A percentile compares a stretch with the other conserved stretches of the same genome.
phyloP scores from a whole-genome alignment of 2,888 invertebrate species.

The Brenthis hecate region DNA sequence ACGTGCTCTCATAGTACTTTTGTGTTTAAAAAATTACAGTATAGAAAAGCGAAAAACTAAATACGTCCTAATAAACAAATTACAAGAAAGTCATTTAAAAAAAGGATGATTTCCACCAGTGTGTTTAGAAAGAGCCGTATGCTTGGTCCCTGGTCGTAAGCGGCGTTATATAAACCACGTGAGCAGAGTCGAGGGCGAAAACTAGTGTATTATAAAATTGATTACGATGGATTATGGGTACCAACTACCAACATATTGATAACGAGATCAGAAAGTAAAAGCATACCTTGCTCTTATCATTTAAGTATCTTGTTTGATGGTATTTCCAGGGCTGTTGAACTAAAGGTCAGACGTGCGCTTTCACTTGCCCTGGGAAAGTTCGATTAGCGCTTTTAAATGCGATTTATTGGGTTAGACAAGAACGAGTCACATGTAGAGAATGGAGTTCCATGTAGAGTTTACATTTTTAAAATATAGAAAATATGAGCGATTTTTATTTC shows the following conservation, averaged over 20 bases:
- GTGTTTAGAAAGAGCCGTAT: too few species aligned
- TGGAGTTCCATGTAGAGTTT: not conserved
- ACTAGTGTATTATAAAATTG: too few species aligned
- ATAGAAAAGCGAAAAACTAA: too few species aligned
- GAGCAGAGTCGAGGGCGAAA: too few species aligned
- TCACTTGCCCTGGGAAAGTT: slow-evolving; percentile 39
- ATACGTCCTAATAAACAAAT: not conserved
- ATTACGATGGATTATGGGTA: too few species aligned
- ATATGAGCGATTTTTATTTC: not conserved
- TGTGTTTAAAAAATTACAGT: not conserved
- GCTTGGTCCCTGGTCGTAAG: too few species aligned
- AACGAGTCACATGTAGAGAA: not conserved
- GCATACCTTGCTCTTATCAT: slow-evolving; percentile 19
- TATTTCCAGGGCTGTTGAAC: slow-evolving; percentile 28
- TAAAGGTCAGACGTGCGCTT: slow-evolving; percentile 42
- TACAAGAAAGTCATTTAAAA: too few species aligned
- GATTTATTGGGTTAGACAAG: slow-evolving; percentile 16
- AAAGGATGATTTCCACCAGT: too few species aligned
- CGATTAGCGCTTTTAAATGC: slow-evolving; percentile 24
- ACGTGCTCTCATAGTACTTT: not conserved
- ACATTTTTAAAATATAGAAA: not conserved
- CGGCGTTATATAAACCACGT: too few species aligned
- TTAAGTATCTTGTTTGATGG: slow-evolving; percentile 17
- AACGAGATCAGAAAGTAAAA: slow-evolving; percentile 17
- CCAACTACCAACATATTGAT: not conserved